Conservation (phyloP, 2,888 invertebrate species). For the Diplazon laetatorius region DNA sequence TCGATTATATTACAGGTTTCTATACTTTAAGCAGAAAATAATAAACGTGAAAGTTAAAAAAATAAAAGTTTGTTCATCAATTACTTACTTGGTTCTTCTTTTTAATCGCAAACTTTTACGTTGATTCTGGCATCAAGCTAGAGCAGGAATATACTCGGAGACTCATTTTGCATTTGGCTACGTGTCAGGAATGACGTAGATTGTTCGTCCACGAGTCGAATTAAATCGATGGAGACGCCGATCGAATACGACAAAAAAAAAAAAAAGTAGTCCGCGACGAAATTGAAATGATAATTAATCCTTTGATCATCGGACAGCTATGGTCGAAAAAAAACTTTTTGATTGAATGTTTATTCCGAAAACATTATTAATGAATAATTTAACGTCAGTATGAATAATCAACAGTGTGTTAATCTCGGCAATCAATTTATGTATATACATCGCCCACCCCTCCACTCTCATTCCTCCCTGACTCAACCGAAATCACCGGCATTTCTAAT, state of each 20-base stretch:
- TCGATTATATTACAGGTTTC: too few species aligned
- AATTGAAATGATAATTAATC: slow-evolving; percentile 13
- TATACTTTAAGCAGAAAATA: too few species aligned
- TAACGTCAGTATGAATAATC: slow-evolving; percentile 8
- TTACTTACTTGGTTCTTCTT: too few species aligned
- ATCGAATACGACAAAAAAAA: slow-evolving; percentile 10
- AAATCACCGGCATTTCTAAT: slow-evolving; percentile 1
- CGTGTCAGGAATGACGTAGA: slow-evolving; percentile 16
- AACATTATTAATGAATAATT: slow-evolving; percentile 16
- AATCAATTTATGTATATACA: slow-evolving; percentile 25
- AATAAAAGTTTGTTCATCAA: too few species aligned
- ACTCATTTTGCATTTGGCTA: not conserved
- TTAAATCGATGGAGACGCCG: slow-evolving; percentile 16
- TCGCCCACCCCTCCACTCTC: too few species aligned
- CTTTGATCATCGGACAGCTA: slow-evolving; percentile 16
- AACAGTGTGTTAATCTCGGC: not conserved
- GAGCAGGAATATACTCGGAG: too few species aligned
- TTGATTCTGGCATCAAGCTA: too few species aligned
- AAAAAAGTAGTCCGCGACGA: too few species aligned
- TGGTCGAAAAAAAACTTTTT: slow-evolving; percentile 4
- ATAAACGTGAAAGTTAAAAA: too few species aligned
- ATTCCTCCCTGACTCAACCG: not conserved
- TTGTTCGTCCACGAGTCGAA: not conserved
- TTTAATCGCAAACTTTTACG: too few species aligned
- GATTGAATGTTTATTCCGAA: slow-evolving; percentile 17